Evolutionary conservation across 2,888 invertebrate genomes (phyloP).

Genomic region (Thyatira batis): DNA sequence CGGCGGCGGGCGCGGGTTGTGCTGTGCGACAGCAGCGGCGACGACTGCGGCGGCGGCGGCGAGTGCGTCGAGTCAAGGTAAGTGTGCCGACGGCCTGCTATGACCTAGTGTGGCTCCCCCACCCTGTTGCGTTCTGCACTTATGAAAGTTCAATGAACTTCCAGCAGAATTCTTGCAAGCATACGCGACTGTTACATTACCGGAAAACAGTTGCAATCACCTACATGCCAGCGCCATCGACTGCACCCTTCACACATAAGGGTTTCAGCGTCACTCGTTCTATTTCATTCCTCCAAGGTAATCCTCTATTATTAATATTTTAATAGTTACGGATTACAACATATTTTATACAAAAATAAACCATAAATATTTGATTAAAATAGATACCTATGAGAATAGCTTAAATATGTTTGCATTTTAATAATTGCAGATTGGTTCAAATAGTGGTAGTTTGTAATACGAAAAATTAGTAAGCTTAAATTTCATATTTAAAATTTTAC

Average conservation of each 20-base stretch:
- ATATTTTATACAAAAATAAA: too few relatives aligned
- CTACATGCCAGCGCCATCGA: constrained; percentile 41
- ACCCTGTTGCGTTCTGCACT: constrained; percentile 77
- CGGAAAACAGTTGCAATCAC: constrained; percentile 77
- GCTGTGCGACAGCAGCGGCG: constrained; percentile 18
- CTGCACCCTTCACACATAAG: constrained; percentile 17
- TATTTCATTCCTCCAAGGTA: too few relatives aligned
- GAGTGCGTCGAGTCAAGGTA: constrained; percentile 79
- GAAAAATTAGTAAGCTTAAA: too few relatives aligned
- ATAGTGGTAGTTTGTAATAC: too few relatives aligned
- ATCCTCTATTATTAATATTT: too few relatives aligned
- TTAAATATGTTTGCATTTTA: too few relatives aligned
- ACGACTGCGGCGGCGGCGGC: constrained; percentile 44
- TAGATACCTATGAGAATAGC: too few relatives aligned
- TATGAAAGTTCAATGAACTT: constrained; percentile 80
- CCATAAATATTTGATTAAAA: too few relatives aligned
- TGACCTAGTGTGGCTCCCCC: constrained; percentile 79
- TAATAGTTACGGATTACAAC: too few relatives aligned
- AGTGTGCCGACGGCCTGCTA: constrained; percentile 80
- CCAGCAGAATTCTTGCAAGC: constrained; percentile 78
- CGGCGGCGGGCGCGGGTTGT: constrained; percentile 20
- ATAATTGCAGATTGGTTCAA: too few relatives aligned
- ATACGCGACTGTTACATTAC: constrained; percentile 79
- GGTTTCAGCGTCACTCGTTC: constrained; percentile 11
- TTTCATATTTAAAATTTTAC: too few relatives aligned